Evolutionary conservation across 2,888 invertebrate species (phyloP).

Genomic region (Muschampia plurimacula): DNA sequence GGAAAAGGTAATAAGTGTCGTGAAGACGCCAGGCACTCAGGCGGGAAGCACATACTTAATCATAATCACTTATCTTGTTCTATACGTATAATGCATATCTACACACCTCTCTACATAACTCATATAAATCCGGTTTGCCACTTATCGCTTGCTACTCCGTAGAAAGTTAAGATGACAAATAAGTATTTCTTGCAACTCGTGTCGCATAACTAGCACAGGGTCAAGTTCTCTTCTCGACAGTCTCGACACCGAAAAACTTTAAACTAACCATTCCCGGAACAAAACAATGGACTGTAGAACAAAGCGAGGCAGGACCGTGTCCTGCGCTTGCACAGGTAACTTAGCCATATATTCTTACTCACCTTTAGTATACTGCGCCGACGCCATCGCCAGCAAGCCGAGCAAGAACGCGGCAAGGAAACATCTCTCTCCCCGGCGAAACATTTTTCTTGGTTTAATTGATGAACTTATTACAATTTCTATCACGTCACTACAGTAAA

Average conservation of each 20-base stretch:
- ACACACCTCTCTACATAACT: constrained; percentile 30
- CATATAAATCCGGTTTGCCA: constrained; percentile 36
- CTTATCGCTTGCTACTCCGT: constrained; percentile 16
- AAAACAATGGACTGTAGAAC: constrained; percentile 73
- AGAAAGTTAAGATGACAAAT: constrained; percentile 26
- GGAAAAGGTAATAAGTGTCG: constrained; percentile 14
- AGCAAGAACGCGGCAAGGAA: constrained; percentile 69
- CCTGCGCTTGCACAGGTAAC: constrained; percentile 72
- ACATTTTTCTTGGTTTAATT: constrained; percentile 71
- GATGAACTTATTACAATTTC: constrained; percentile 62
- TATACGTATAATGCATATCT: constrained; percentile 6
- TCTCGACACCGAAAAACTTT: constrained; percentile 6
- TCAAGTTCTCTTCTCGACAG: no score
- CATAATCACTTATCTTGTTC: constrained; percentile 24
- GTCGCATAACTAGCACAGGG: constrained; percentile 35
- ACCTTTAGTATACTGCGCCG: constrained; percentile 81
- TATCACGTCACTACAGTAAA: constrained; percentile 74
- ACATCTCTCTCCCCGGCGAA: constrained; percentile 71
- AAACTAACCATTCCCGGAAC: constrained; percentile 31
- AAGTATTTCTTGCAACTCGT: constrained; percentile 38
- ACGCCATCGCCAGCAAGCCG: constrained; percentile 73
- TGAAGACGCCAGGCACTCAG: constrained; percentile 9
- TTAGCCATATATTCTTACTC: constrained; percentile 67
- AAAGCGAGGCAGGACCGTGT: constrained; percentile 61
- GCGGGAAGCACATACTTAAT: constrained; percentile 22